Evolutionary conservation across 1,140 invertebrate species (phyloP).

Genomic region (Scaptomyza hsui): DNA sequence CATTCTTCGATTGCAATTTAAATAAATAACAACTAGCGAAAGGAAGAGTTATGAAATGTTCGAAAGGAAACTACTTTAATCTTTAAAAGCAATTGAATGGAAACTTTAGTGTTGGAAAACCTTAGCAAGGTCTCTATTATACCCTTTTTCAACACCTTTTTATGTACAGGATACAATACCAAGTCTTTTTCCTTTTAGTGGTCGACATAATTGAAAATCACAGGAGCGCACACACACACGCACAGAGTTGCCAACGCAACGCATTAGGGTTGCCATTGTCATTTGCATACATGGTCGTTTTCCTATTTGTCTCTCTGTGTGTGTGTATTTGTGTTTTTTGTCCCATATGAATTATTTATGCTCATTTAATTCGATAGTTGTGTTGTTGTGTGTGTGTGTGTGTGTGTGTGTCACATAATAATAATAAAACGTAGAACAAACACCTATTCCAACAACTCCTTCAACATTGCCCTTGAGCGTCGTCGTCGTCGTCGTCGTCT

Average conservation of each 20-base stretch:
- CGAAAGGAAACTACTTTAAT: not conserved
- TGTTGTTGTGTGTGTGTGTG: too few species aligned
- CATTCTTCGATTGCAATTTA: conserved; percentile 71
- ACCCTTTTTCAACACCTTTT: not conserved
- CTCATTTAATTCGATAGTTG: conserved; percentile 78
- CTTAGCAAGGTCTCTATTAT: too few species aligned
- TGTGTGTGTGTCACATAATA: conserved; percentile 29
- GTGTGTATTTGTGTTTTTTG: conserved; percentile 26
- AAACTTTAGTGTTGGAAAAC: too few species aligned
- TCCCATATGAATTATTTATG: conserved; percentile 72
- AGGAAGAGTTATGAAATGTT: not conserved
- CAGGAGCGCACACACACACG: conserved; percentile 24
- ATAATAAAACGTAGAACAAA: conserved; percentile 48
- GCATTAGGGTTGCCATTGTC: conserved; percentile 43
- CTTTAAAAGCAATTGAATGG: too few species aligned
- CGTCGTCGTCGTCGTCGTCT: too few species aligned
- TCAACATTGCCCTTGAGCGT: too few species aligned
- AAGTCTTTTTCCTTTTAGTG: conserved; percentile 12
- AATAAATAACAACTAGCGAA: conserved; percentile 58
- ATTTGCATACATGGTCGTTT: conserved; percentile 52
- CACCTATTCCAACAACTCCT: conserved; percentile 13
- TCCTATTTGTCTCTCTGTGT: conserved; percentile 16
- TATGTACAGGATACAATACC: not conserved
- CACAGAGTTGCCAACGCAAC: conserved; percentile 58
- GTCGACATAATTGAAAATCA: conserved; percentile 73